Evolutionary conservation across 1,140 invertebrate species (phyloP).

Genomic region (Brachionus rubens): DNA sequence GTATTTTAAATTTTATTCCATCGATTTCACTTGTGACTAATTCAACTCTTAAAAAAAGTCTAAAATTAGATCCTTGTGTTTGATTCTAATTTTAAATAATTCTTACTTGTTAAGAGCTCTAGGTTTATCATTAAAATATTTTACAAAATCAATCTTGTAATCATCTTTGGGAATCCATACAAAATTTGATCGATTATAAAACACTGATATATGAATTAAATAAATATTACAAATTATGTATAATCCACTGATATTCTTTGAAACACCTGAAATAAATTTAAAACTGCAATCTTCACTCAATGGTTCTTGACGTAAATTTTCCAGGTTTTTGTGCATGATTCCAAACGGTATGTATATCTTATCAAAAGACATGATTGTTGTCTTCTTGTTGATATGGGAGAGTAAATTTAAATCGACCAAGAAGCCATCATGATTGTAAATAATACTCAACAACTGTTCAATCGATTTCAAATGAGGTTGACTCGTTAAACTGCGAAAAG

Average conservation of each 20-base stretch:
- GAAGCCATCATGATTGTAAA: no score
- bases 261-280: no score
- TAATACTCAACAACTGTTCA: no score
- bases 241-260: background rate
- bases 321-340: background rate
- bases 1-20: background rate
- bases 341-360: background rate
- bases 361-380: no score
- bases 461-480: no score
- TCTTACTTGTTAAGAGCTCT: background rate
- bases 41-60: background rate
- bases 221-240: background rate
- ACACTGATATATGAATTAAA: background rate
- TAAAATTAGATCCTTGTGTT: no score
- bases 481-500: no score
- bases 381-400: no score
- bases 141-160: background rate
- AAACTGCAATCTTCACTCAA: no score
- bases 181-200: background rate
- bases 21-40: background rate
- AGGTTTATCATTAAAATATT: background rate
- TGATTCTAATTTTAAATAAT: no score
- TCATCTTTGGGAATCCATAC: background rate
- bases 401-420: no score
- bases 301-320: background rate